Conservation (phyloP, 2,113 vertebrate genomes). For the Pleuronectes platessa region DNA sequence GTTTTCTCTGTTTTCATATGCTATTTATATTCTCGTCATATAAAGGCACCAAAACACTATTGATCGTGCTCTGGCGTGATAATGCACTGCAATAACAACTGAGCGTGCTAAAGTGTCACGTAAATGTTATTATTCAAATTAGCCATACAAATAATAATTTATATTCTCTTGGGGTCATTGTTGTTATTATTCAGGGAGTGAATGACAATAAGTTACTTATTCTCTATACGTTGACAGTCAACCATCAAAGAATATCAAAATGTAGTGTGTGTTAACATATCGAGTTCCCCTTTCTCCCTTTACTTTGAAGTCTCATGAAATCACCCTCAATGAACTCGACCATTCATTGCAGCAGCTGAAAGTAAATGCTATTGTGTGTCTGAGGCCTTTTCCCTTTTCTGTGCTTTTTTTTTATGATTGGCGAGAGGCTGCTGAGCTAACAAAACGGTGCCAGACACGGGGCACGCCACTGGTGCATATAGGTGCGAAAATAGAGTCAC, state of each 20-base stretch:
- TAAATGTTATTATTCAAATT: slow-evolving; percentile 68
- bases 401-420: background rate
- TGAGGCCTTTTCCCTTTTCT: slow-evolving; percentile 19
- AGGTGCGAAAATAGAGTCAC: slow-evolving; percentile 12
- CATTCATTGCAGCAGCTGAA: slow-evolving; percentile 32
- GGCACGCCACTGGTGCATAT: slow-evolving; percentile 10
- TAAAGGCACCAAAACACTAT: slow-evolving; percentile 47
- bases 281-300: background rate
- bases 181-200: slow-evolving; percentile 55
- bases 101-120: slow-evolving; percentile 14
- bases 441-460: slow-evolving; percentile 31
- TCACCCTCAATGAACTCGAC: slow-evolving; percentile 13
- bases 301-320: slow-evolving; percentile 3
- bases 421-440: slow-evolving; percentile 24
- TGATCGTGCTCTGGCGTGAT: slow-evolving; percentile 35
- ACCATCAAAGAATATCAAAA: slow-evolving; percentile 35
- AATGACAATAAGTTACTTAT: slow-evolving; percentile 59
- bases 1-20: background rate
- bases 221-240: slow-evolving; percentile 52
- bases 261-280: slow-evolving; percentile 13
- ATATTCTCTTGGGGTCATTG: slow-evolving; percentile 49
- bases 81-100: slow-evolving; percentile 49
- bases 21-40: slow-evolving; percentile 27
- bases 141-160: slow-evolving; percentile 63
- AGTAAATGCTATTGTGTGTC: slow-evolving; percentile 47